Evolutionary conservation across 2,888 invertebrate species (phyloP), one percentile per base, ranked within the genome.

Genomic region (Tineola bisselliella): DNA sequence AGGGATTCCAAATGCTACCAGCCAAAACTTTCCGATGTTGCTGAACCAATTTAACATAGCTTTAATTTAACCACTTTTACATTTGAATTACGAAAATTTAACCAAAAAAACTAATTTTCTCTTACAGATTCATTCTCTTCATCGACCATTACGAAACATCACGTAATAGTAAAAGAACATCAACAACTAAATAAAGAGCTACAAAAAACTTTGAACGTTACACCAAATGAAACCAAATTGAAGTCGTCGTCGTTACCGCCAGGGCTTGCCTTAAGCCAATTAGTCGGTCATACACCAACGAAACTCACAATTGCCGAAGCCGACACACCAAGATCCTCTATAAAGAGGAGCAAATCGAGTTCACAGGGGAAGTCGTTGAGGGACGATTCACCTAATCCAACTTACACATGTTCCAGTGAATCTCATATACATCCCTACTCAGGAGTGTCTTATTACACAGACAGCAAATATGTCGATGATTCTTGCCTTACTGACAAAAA

Each of bases 201-300:
- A 44, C 81, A 81, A 44, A 75, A 78, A 73, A 79, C 81, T 30
- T 63, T 83, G 64, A 84, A 82, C 25, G 59, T 44, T 38, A 74
- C 81, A 12, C 82, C 87, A 0, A 77, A 71, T 66, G 90, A 90
- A 69, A 84, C 84, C 33, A 88, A 89, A 77, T 69, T 90, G 66
- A 91, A 91, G 74, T 91, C 91, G 63, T 90, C 91, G 31, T 91
- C 91, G 63, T 77, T 91, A 62, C 91, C 91, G 30, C 90, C 90
- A 15, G 91, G 91, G 38, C 75, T 90, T 64, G 89, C 89, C 44
- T 80, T 89, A 4, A 76, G 81, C 63, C 87, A 86, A 54, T 72
- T 84, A 33, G 79, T 89, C 4, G 87, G 86, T 10, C 87, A 83
- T 52, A 80, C 88, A 0, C 83, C 86, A 25, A 77, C 81, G 58